A percentile compares a stretch with the other conserved stretches of the same genome.
phyloP scores from a whole-genome alignment of 2,113 vertebrate species.

The Sinocyclocheilus anophthalmus region DNA sequence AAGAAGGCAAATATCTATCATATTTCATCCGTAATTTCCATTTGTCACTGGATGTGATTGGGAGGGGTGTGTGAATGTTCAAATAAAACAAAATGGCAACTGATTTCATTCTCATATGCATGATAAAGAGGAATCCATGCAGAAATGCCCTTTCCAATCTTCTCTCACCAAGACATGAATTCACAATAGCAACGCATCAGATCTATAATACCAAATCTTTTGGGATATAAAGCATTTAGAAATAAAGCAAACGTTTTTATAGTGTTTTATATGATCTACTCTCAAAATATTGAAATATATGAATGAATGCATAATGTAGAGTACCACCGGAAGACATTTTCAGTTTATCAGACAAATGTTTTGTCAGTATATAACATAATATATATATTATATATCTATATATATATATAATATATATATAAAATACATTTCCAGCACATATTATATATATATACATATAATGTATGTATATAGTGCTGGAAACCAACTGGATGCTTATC shows the following conservation, averaged over 20 bases:
- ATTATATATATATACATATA: background rate
- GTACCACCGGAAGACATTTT: background rate
- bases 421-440: too few species aligned
- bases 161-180: constrained; percentile 3
- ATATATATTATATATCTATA: too few species aligned
- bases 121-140: constrained; percentile 27
- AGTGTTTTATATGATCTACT: background rate
- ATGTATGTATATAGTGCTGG: background rate
- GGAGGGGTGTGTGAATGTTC: constrained; percentile 39
- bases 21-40: background rate
- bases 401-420: too few species aligned
- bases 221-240: background rate
- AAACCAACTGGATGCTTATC: background rate
- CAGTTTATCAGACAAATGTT: too few species aligned
- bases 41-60: background rate
- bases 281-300: background rate
- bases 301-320: background rate
- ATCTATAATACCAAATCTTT: background rate
- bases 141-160: constrained; percentile 39
- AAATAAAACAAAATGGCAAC: constrained; percentile 48
- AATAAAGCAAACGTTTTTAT: background rate
- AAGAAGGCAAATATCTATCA: background rate
- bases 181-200: background rate
- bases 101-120: constrained; percentile 10
- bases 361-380: too few species aligned